These are phyloP conservation scores for Adelges cooleyi DNA, from an alignment of 1,140 invertebrate species.

Conservation along the genomic window DNA sequence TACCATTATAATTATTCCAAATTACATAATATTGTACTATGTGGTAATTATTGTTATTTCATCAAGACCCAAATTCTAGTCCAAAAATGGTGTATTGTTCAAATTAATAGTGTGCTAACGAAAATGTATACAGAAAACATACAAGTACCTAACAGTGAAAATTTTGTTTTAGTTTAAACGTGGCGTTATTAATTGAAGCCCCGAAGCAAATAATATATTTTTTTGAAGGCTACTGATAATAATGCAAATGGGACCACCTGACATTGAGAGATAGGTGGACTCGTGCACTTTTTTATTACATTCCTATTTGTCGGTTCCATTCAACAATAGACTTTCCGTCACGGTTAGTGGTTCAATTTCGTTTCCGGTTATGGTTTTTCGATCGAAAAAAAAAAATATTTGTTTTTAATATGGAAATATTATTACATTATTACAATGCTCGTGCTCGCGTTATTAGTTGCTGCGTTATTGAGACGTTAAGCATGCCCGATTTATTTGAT, in stretches of 20 bases:
- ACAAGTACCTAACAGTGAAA: no score
- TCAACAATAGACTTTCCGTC: slow-evolving; percentile 20
- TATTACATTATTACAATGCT: neutral
- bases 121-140: no score
- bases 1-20: no score
- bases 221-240: slow-evolving; percentile 14
- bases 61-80: no score
- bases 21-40: no score
- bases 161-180: no score
- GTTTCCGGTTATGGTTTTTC: slow-evolving; percentile 21
- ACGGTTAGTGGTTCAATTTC: slow-evolving; percentile 14
- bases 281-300: slow-evolving; percentile 11
- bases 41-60: no score
- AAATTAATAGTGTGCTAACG: no score
- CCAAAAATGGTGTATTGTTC: no score
- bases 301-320: slow-evolving; percentile 13
- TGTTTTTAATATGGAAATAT: neutral
- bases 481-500: neutral
- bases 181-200: slow-evolving; percentile 3
- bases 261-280: slow-evolving; percentile 21
- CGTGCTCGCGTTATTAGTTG: neutral
- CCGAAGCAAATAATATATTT: neutral
- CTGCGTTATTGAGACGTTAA: slow-evolving; percentile 21
- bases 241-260: slow-evolving; percentile 11
- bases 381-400: slow-evolving; percentile 4